A percentile compares a stretch with the other conserved stretches of the same genome.
phyloP scores from a whole-genome alignment of 2,888 invertebrate species.

The Pterostichus madidus region DNA sequence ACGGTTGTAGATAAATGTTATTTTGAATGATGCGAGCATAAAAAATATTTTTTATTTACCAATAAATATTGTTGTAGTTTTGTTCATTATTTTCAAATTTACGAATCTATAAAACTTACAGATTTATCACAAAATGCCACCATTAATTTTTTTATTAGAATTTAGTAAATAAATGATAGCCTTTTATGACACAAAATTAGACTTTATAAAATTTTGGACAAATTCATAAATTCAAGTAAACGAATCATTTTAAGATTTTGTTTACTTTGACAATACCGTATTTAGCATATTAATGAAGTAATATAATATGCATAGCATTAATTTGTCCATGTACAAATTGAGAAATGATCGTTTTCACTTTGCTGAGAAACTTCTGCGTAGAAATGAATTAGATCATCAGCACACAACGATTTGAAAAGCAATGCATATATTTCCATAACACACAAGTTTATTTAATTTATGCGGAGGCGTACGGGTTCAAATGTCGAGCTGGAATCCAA shows the following conservation, averaged over 20 bases:
- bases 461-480: neutral
- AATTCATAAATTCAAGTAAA: no score
- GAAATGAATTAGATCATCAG: neutral
- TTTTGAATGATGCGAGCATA: no score
- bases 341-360: neutral
- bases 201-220: no score
- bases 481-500: neutral
- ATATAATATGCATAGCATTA: neutral
- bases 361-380: neutral
- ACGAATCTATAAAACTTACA: no score
- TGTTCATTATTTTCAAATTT: no score
- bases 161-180: no score
- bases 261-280: neutral
- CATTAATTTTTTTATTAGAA: no score
- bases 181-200: no score
- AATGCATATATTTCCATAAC: slow-evolving; percentile 48
- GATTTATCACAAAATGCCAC: no score
- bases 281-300: slow-evolving; percentile 4
- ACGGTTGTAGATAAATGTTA: no score
- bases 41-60: no score
- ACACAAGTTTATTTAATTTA: slow-evolving; percentile 34
- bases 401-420: slow-evolving; percentile 12
- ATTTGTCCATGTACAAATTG: neutral
- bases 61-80: no score
- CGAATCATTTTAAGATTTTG: neutral